Evolutionary conservation across 2,797 vertebrate species (phyloP).

Genomic region (Phalanger gymnotis): DNA sequence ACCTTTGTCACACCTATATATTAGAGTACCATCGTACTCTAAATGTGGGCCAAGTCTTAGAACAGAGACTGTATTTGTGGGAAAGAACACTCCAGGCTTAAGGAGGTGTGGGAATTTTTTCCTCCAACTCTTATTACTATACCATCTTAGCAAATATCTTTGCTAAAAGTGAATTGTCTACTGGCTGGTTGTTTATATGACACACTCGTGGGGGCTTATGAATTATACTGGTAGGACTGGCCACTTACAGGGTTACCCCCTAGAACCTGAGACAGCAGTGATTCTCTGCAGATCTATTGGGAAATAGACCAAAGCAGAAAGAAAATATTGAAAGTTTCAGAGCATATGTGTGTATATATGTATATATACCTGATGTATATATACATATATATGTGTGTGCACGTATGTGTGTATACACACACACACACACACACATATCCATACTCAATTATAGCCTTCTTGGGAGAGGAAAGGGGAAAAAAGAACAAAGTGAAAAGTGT

Average conservation of each 20-base stretch:
- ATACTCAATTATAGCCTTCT: too few relatives aligned
- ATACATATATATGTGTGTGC: too few relatives aligned
- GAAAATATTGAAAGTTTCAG: background rate
- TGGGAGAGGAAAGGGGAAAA: too few relatives aligned
- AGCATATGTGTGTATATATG: background rate
- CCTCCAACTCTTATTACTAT: background rate
- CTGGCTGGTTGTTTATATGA: background rate
- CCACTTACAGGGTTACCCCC: background rate
- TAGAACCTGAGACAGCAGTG: background rate
- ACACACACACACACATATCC: too few relatives aligned
- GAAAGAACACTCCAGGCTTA: background rate
- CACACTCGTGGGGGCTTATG: background rate
- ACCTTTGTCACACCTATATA: background rate
- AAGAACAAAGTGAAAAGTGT: too few relatives aligned
- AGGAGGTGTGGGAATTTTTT: background rate
- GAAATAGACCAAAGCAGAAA: background rate
- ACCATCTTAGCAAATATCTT: background rate
- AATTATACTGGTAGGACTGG: background rate
- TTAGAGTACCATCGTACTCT: background rate
- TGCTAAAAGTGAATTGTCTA: background rate
- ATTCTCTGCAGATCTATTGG: background rate
- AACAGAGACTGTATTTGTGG: background rate
- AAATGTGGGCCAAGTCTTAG: background rate
- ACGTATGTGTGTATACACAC: too few relatives aligned
- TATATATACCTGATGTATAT: too few relatives aligned